Evolutionary conservation across 2,888 invertebrate genomes (phyloP).

Genomic region (Cabera pusaria): DNA sequence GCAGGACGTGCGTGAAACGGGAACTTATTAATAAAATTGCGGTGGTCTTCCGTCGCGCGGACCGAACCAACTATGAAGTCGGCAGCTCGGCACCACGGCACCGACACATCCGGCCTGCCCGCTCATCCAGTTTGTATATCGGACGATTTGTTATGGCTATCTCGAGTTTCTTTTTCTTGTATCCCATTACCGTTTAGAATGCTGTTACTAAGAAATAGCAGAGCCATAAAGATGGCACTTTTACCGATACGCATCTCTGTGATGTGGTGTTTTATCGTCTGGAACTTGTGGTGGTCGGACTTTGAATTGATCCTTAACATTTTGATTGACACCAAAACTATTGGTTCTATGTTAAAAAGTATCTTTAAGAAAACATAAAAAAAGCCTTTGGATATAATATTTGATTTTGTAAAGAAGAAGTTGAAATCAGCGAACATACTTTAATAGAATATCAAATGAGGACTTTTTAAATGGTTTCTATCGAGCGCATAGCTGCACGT

Average conservation of each 20-base stretch:
- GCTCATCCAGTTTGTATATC: constrained; percentile 61
- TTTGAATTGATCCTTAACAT: too few relatives aligned
- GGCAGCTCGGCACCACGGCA: background rate
- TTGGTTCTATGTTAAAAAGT: too few relatives aligned
- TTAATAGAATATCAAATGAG: too few relatives aligned
- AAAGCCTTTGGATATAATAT: too few relatives aligned
- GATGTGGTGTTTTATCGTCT: background rate
- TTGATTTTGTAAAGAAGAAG: too few relatives aligned
- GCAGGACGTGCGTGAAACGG: constrained; percentile 75
- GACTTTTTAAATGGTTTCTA: too few relatives aligned
- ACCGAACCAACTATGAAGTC: constrained; percentile 37
- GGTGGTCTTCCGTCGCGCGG: constrained; percentile 69
- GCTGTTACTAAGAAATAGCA: constrained; percentile 26
- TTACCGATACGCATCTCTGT: constrained; percentile 4
- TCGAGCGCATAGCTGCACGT: too few relatives aligned
- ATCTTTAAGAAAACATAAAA: too few relatives aligned
- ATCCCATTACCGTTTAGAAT: constrained; percentile 30
- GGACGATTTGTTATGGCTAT: constrained; percentile 47
- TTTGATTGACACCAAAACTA: too few relatives aligned
- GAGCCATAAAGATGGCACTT: constrained; percentile 17
- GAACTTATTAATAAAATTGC: constrained; percentile 79
- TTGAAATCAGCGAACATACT: too few relatives aligned
- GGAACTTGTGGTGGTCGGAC: background rate
- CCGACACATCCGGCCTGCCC: constrained; percentile 64
- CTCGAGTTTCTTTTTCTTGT: constrained; percentile 37